phyloP scores from a whole-genome alignment of 2,113 vertebrate species.

The Bubo blakistoni region DNA sequence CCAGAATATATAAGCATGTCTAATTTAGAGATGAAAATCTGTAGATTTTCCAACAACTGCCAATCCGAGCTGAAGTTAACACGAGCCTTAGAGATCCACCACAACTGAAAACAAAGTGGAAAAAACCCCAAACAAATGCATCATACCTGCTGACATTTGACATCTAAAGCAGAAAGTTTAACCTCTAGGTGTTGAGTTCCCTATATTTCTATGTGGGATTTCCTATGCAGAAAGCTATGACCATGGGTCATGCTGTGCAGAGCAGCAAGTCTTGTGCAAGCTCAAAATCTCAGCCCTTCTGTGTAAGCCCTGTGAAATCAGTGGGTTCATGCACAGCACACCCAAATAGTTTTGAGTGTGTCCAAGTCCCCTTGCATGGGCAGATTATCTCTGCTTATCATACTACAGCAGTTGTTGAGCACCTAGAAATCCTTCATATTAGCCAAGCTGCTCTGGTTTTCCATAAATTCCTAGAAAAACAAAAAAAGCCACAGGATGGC shows the following conservation, averaged over 20 bases:
- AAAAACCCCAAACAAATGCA: accelerated
- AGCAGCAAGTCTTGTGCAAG: background rate
- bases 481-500: background rate
- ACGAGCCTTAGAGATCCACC: background rate
- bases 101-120: background rate
- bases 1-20: background rate
- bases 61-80: background rate
- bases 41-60: background rate
- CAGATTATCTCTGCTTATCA: background rate
- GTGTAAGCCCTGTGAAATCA: background rate
- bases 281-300: background rate
- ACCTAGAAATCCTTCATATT: background rate
- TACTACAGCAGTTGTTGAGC: background rate
- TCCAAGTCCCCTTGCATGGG: background rate
- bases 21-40: background rate
- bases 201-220: background rate
- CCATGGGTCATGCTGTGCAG: background rate
- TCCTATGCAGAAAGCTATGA: background rate
- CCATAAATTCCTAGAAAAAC: background rate
- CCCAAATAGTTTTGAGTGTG: background rate
- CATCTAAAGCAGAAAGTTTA: background rate
- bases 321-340: background rate
- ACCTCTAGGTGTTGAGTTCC: background rate
- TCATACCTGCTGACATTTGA: background rate
- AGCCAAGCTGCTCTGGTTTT: background rate